These are phyloP conservation scores for Megatriorchis doriae DNA, from an alignment of 2,113 vertebrate species.

Conservation along the genomic window DNA sequence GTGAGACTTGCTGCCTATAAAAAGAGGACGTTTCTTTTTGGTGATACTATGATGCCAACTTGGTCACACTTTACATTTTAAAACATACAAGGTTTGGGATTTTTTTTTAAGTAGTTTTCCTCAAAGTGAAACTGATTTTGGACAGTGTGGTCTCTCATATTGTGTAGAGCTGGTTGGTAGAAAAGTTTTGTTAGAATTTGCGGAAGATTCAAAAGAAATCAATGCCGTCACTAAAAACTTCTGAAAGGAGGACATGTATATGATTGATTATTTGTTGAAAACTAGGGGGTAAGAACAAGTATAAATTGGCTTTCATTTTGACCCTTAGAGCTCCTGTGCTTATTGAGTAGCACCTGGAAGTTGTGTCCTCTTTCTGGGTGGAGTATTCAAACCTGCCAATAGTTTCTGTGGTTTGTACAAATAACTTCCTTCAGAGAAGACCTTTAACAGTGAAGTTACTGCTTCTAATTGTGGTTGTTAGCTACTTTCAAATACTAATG, in stretches of 20 bases:
- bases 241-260: background rate
- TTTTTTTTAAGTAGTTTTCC: background rate
- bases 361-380: background rate
- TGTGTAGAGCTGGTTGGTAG: background rate
- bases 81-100: background rate
- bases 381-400: background rate
- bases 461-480: constrained; percentile 26
- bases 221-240: background rate
- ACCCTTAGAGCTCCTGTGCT: background rate
- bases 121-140: background rate
- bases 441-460: background rate
- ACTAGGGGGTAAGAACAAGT: background rate
- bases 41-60: rapidly evolving
- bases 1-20: constrained; percentile 60
- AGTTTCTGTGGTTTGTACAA: background rate
- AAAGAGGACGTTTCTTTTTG: background rate
- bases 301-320: background rate
- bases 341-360: background rate
- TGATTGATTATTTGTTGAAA: background rate
- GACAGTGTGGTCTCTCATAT: background rate
- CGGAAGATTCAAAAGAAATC: background rate
- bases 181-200: background rate
- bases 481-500: constrained; percentile 5
- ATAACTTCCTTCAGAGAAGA: background rate
- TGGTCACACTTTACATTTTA: background rate